Evolutionary conservation across 1,140 invertebrate genomes (phyloP).

Genomic region (Camponotus floridanus): DNA sequence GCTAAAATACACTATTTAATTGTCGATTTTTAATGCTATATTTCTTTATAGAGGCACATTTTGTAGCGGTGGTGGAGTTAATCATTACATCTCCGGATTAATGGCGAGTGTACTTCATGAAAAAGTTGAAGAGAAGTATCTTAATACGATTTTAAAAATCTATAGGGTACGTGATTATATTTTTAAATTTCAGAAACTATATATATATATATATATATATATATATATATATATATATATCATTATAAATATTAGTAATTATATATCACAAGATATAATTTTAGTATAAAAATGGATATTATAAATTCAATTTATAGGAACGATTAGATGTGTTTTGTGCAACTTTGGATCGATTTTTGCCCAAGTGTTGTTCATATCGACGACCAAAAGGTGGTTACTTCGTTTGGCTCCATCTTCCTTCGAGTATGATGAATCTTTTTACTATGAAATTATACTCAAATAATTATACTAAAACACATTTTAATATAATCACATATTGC

Average conservation of each 20-base stretch:
- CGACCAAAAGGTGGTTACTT: conserved; percentile 88
- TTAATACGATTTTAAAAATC: conserved; percentile 83
- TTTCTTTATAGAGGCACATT: conserved; percentile 84
- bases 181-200: not conserved
- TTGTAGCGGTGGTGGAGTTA: conserved; percentile 88
- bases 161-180: conserved; percentile 80
- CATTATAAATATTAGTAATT: not conserved
- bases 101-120: conserved; percentile 87
- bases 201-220: conserved; percentile 10
- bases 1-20: not conserved
- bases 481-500: not conserved
- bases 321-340: conserved; percentile 84
- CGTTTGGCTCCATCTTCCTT: conserved; percentile 87
- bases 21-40: conserved; percentile 28
- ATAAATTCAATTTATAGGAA: conserved; percentile 74
- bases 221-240: conserved; percentile 10
- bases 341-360: conserved; percentile 83
- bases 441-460: not conserved
- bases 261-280: not conserved
- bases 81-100: conserved; percentile 88
- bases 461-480: not conserved
- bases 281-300: not conserved
- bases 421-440: conserved; percentile 66
- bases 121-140: conserved; percentile 85
- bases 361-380: conserved; percentile 83